A percentile compares a stretch with the other conserved stretches of the same genome.
These are phyloP conservation scores for Trichomalopsis sarcophagae DNA, from an alignment of 1,140 invertebrate genomes.

Conservation along the genomic window DNA sequence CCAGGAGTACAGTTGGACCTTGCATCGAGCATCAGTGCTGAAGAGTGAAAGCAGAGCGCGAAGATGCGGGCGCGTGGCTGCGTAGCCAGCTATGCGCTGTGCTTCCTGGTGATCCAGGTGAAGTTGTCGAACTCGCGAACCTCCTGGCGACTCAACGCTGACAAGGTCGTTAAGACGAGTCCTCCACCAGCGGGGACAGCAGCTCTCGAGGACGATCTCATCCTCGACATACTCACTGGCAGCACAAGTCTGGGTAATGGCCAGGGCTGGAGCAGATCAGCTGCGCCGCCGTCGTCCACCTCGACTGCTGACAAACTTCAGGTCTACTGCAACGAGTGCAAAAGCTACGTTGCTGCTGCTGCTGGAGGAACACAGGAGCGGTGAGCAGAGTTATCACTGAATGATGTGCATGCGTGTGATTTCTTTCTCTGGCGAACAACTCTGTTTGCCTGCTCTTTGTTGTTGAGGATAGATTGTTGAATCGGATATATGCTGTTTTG, in stretches of 20 bases:
- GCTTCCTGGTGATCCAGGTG: constrained; percentile 68
- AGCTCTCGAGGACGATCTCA: constrained; percentile 64
- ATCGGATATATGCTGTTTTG: background rate
- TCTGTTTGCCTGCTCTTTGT: background rate
- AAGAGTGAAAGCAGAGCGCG: background rate
- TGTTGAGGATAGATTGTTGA: background rate
- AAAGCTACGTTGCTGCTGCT: constrained; percentile 60
- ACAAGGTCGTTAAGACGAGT: constrained; percentile 65
- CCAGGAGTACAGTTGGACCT: background rate
- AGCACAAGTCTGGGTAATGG: constrained; percentile 62
- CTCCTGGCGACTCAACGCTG: constrained; percentile 69
- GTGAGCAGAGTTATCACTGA: constrained; percentile 57
- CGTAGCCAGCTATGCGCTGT: constrained; percentile 65
- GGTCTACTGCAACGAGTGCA: constrained; percentile 68
- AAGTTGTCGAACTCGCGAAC: constrained; percentile 69
- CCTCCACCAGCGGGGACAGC: constrained; percentile 53
- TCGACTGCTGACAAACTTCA: constrained; percentile 64
- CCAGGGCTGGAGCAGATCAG: constrained; percentile 69
- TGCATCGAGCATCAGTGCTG: too few species aligned
- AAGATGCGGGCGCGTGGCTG: constrained; percentile 62
- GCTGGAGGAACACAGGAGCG: constrained; percentile 60
- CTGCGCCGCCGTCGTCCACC: constrained; percentile 60
- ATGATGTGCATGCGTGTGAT: background rate
- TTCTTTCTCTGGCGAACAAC: background rate
- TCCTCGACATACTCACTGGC: constrained; percentile 69